Evolutionary conservation across 2,888 invertebrate species (phyloP), one percentile per base, ranked within the genome.

Genomic region (Melanotus villosus): DNA sequence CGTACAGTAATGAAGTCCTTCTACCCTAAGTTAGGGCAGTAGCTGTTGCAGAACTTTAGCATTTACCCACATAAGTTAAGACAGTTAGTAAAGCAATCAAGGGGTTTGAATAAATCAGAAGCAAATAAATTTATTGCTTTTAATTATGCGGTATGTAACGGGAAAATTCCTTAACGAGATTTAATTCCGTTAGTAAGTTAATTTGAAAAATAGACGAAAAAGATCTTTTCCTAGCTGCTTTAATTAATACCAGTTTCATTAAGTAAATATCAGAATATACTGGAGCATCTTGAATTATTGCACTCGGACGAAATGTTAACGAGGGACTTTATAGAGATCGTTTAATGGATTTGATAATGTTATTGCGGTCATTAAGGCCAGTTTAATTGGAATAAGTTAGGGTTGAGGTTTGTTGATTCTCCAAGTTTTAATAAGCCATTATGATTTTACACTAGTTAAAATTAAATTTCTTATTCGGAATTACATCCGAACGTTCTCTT

Each of bases 291-390:
- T 72, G 60, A 72, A 30, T 70, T 70, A 72, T 68, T 32, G 59
- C 62, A 57, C 59, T 65, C 66, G 65, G 41, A 65, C 65, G 65
- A 72, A 73, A 71, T 70, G 70, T 65, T 72, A 69, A 72, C 71
- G 67, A 69, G 62, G 43, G 62, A 56, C 64, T 72, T 69, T 67
- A 72, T 69, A 67, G 73, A 74, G 76, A 77, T 73, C 71, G 74
- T 71, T 75, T 77, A 78, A 78, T 78, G 78, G 77, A 77, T 77
- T 78, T 77, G 78, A 77, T 78, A 77, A 78, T 78, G 77, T 76
- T 77, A 78, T 77, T 76, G 76, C 75, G 75, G 76, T 76, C 76
- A 77, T 78, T 77, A 78, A 75, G 77, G 76, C 74, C 75, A 73
- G 72, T 75, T 77, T 78, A 78, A 78, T 78, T 77, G 74, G 72